phyloP scores from a whole-genome alignment of 1,140 invertebrate species.

The Branchinecta lynchi region DNA sequence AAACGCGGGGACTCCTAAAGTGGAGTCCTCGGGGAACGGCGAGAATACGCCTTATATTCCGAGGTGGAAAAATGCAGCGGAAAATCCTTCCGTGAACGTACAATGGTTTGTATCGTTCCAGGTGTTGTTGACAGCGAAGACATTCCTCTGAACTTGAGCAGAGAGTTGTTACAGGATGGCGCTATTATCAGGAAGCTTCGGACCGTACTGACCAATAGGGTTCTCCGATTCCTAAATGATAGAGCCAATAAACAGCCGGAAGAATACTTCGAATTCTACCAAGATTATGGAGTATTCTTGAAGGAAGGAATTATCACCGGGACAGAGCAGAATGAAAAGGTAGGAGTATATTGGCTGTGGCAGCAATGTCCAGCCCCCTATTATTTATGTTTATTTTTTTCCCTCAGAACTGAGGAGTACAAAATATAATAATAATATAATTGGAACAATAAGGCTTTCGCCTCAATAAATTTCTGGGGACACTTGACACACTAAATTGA shows the following conservation, averaged over 20 bases:
- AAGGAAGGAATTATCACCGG: constrained; percentile 87
- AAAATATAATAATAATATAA: too few relatives aligned
- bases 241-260: constrained; percentile 65
- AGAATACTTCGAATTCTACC: constrained; percentile 72
- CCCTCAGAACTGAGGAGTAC: too few relatives aligned
- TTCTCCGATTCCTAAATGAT: constrained; percentile 73
- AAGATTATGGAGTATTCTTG: constrained; percentile 79
- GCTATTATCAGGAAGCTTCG: constrained; percentile 73
- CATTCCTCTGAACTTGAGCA: constrained; percentile 88
- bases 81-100: too few relatives aligned
- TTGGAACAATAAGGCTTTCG: too few relatives aligned
- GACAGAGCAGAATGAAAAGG: constrained; percentile 60
- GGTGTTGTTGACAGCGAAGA: constrained; percentile 95
- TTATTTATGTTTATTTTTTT: too few relatives aligned
- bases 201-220: constrained; percentile 62
- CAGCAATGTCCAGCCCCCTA: too few relatives aligned
- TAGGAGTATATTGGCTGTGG: constrained; percentile 28
- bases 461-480: too few relatives aligned
- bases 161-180: constrained; percentile 89
- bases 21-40: too few relatives aligned
- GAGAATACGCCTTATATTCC: too few relatives aligned
- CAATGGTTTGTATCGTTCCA: constrained; percentile 29
- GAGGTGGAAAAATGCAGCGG: too few relatives aligned
- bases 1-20: too few relatives aligned
- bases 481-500: too few relatives aligned